Evolutionary conservation across 1,140 invertebrate species (phyloP).

Genomic region (Saxidomus purpurata): DNA sequence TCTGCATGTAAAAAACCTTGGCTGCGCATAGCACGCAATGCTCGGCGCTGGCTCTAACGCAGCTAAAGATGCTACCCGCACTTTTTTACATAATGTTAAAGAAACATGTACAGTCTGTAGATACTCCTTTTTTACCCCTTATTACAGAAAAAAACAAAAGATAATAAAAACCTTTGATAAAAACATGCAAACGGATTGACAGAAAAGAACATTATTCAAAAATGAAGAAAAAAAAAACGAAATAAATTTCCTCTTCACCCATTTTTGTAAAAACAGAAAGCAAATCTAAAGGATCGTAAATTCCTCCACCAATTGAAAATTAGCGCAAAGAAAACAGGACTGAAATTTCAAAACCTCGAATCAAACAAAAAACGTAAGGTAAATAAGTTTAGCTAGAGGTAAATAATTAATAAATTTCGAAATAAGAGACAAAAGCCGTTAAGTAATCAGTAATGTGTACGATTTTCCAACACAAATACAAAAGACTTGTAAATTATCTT

Average conservation of each 20-base stretch:
- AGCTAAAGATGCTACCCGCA: neutral
- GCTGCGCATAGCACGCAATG: constrained; percentile 8
- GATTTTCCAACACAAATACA: constrained; percentile 13
- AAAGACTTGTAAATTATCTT: too few species aligned
- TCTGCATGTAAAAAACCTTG: constrained; percentile 29
- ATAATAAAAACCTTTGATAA: neutral
- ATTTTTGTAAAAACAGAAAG: neutral
- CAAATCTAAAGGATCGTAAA: neutral
- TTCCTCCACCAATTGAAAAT: neutral
- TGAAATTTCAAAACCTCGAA: neutral
- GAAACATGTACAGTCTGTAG: too few species aligned
- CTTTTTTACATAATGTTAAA: too few species aligned
- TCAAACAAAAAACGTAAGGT: too few species aligned
- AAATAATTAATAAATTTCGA: neutral
- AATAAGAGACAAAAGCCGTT: neutral
- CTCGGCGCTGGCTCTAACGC: neutral
- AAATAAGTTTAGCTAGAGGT: neutral
- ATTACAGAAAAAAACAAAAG: too few species aligned
- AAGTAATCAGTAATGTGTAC: neutral
- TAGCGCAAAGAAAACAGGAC: neutral
- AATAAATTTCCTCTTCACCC: neutral
- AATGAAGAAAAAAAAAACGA: neutral
- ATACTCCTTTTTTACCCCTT: too few species aligned
- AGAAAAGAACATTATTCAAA: neutral
- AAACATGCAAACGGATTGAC: neutral